Evolutionary conservation across 2,888 invertebrate genomes (phyloP), one percentile per base, ranked within the genome.

Genomic region (Aphrophora alni): DNA sequence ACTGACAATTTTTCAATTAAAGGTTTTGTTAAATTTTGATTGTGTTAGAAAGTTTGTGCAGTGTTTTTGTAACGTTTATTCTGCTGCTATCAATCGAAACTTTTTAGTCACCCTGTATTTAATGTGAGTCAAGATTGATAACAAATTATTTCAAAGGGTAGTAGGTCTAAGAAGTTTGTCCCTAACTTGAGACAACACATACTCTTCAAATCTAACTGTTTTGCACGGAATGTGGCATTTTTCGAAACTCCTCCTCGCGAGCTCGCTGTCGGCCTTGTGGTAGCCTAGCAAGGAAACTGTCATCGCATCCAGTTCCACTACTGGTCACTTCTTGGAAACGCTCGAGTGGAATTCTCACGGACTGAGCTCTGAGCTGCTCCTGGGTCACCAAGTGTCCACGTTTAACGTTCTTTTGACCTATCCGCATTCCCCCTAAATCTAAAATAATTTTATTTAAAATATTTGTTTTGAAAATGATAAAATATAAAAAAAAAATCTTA

Each of bases 211-310:
- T 33, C 33, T 33, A 33, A 38, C 74, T 59, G 59, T 59, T 59
- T 14, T 7, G 21, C 8, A 33, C 21, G 59, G 59, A 59, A 59
- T 59, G 59, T 21, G 21, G 21, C 21, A 59, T 59, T 59, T 44
- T 59, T 59, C 59, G 59, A 59, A 59, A 21, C 81, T 74, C 82
- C 76, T n/a, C n/a, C n/a, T n/a, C n/a, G n/a, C n/a, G n/a, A n/a
- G n/a, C 77, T 75, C 82, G 27, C 75, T 21, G 68, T 38, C 78
- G 78, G 38, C 78, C 68, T 69, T 69, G 81, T 71, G 71, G 27
- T 33, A 69, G 81, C 80, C 82, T 38, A 4, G 78, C 68, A 79
- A 74, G 78, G 78, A 79, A 79, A 74, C 78, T 33, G 59, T 59
- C 80, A 71, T 70, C 76, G 59, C 14, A 71, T 75, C 80, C 75